Evolutionary conservation across 2,113 vertebrate species (phyloP), one percentile per base, ranked within the genome.

Genomic region (Pseudopipra pipra): DNA sequence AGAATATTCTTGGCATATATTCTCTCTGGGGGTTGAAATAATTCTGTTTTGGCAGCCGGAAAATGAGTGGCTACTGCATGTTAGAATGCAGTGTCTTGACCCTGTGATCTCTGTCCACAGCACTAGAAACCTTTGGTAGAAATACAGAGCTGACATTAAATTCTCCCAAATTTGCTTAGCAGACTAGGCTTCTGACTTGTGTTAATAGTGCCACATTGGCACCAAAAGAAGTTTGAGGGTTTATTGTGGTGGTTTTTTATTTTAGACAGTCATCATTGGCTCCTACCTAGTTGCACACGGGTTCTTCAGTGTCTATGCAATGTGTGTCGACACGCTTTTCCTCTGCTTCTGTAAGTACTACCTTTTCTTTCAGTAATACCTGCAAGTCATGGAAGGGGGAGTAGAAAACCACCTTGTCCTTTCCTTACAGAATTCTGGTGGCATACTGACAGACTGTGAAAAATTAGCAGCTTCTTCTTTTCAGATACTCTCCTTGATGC

Each of bases 321-420:
- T 99, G 98, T 99, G 99, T 95, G 98, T 99, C n/a, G 99, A 99
- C 96, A 99, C 99, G 0, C 97, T 99, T 93, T 99, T 99, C 98
- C 98, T 99, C 96, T 99, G 99, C 97, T 99, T 99, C 97, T 99
- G 99, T 99, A 97, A 99, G 99, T 99, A 98, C 86, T 49, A 6
- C 0, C 0, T 41, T 77, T 73, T 81, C 49, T 71, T 85, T 84
- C 41, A n/a, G 52, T 65, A 43, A 65, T 73, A 47, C 23, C 63
- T 74, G 73, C 54, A 78, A 55, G 37, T 37, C 25, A 31, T 4
- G 4, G 44, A 33, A 86, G 33, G 44, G 79, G 31, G 37, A 90
- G 46, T 66, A 79, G 88, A 94, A 93, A 93, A 37, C n/a, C 22
- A 51, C 24, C 22, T 66, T 79, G 13, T 66, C 59, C 8, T 0